Base-by-base conservation (phyloP, 1,140 invertebrate species). In the Limonius californicus region DNA sequence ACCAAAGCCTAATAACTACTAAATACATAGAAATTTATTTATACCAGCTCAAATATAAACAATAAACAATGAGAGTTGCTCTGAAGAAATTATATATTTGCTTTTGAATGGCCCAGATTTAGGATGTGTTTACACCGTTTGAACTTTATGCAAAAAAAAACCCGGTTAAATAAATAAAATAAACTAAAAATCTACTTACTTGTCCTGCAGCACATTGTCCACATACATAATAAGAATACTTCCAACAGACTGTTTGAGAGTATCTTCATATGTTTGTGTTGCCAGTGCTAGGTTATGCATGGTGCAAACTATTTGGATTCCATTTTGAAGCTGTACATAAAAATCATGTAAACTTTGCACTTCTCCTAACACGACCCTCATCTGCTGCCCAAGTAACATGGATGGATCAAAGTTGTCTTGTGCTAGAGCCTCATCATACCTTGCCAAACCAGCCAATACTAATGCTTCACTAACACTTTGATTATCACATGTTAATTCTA, bases 121-220 rank as follows among this genome's bases (percentile, higher is more conserved):
- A n/a, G n/a, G n/a, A n/a, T n/a, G n/a, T n/a, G n/a, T n/a, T n/a
- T n/a, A n/a, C n/a, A n/a, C n/a, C n/a, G n/a, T n/a, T n/a, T n/a
- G n/a, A n/a, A n/a, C n/a, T n/a, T n/a, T n/a, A n/a, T n/a, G n/a
- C n/a, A n/a, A n/a, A n/a, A n/a, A 45, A n/a, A 45, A 7, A 16
- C 12, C 16, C 42, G 42, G 16, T 16, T n/a, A n/a, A n/a, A 12
- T 54, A 54, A 18, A n/a, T n/a, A 16, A 57, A 35, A 57, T 6
- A 57, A 57, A 39, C 4, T 19, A 42, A 54, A 16, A n/a, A n/a
- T n/a, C n/a, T n/a, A 60, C 63, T 68, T 76, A 87, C 85, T 77
- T 82, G 27, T 82, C 80, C 23, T 79, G 78, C 18, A 81, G 73
- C 1, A 87, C 76, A 68, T 80, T 74, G 64, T 86, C 79, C 12